Percentiles rank a stretch among this genome's conserved stretches.
These are phyloP conservation scores for Oikopleura vanhoeffeni DNA, from an alignment of 23 tunicate species.

Conservation along the genomic window DNA sequence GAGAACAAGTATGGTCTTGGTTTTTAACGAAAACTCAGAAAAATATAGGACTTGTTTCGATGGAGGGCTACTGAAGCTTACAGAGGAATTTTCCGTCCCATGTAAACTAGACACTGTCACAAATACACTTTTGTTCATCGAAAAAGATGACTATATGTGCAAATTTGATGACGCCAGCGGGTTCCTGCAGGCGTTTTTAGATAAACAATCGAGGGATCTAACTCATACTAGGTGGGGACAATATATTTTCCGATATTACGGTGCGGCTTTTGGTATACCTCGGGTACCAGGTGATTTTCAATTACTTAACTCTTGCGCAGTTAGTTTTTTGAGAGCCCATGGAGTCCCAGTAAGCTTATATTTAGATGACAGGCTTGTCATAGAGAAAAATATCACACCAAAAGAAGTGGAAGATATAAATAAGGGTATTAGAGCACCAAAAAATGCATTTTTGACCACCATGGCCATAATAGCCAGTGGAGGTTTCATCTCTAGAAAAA, in stretches of 20 bases:
- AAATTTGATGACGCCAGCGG: background rate
- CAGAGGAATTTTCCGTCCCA: background rate
- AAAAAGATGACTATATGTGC: background rate
- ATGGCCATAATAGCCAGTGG: background rate
- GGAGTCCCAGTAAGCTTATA: background rate
- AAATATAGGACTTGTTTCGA: background rate
- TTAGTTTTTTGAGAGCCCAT: background rate
- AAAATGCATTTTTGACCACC: background rate
- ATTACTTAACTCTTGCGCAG: background rate
- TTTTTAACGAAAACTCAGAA: background rate
- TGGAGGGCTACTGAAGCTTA: background rate
- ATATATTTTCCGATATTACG: background rate
- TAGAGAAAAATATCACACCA: background rate
- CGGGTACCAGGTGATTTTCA: background rate
- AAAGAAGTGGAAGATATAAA: background rate
- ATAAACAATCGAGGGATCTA: background rate
- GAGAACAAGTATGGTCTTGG: background rate
- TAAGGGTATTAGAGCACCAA: background rate
- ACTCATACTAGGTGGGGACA: background rate
- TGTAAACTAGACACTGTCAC: background rate
- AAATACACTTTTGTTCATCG: background rate
- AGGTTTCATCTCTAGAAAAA: background rate
- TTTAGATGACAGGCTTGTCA: slow-evolving; percentile 3
- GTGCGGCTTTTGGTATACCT: background rate
- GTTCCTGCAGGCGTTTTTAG: background rate